Evolutionary conservation across 2,888 invertebrate species (phyloP).

Genomic region (Agrotis clavis): DNA sequence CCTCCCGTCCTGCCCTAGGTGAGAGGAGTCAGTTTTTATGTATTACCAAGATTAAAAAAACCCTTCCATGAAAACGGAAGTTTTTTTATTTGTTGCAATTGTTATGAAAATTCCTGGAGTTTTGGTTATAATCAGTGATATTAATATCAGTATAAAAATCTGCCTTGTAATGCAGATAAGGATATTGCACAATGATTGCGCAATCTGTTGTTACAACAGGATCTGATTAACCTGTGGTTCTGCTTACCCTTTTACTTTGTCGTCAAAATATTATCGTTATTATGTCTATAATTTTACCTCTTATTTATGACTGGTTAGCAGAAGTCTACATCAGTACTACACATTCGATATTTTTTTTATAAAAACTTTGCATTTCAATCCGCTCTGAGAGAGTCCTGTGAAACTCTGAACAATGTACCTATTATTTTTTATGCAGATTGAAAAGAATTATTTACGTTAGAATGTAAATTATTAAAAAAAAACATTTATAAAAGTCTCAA

Average conservation of each 20-base stretch:
- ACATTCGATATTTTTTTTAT: too few species aligned
- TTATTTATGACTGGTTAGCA: neutral
- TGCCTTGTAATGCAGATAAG: slow-evolving; percentile 22
- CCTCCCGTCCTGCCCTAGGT: too few species aligned
- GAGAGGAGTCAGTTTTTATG: too few species aligned
- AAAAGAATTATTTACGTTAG: too few species aligned
- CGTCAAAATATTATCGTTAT: neutral
- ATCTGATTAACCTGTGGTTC: slow-evolving; percentile 5
- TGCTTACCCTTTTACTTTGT: neutral
- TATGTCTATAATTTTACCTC: neutral
- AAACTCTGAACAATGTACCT: too few species aligned
- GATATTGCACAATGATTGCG: slow-evolving; percentile 12
- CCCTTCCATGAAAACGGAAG: neutral
- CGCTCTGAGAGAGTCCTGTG: too few species aligned
- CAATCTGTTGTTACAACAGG: slow-evolving; percentile 14
- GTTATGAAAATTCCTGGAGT: neutral
- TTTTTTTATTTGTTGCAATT: neutral
- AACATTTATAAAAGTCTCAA: too few species aligned
- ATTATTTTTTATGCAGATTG: too few species aligned
- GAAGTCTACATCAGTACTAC: neutral
- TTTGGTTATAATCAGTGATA: neutral
- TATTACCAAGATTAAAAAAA: too few species aligned
- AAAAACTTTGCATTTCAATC: too few species aligned
- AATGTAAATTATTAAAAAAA: too few species aligned
- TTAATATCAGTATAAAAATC: slow-evolving; percentile 7